phyloP scores from a whole-genome alignment of 2,888 invertebrate genomes.

The Leucoptera coffeella region DNA sequence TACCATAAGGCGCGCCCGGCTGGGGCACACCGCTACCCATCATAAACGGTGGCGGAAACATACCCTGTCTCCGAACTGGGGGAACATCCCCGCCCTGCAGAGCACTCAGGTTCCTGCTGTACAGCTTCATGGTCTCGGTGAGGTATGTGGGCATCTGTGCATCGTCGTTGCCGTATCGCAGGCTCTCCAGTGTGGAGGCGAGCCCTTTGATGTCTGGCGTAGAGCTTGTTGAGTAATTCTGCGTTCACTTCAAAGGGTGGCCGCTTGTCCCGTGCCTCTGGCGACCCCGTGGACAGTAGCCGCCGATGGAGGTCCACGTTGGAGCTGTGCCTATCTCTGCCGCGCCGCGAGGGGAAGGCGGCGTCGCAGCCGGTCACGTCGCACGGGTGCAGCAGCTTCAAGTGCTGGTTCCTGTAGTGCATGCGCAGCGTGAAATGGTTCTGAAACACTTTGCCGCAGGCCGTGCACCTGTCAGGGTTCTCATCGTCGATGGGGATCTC shows the following conservation, averaged over 20 bases:
- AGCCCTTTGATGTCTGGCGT: conserved; percentile 67
- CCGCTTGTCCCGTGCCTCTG: conserved; percentile 44
- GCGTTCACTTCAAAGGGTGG: conserved; percentile 64
- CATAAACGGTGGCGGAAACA: conserved; percentile 37
- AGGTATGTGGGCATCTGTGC: conserved; percentile 37
- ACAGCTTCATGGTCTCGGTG: conserved; percentile 45
- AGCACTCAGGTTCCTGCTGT: conserved; percentile 36
- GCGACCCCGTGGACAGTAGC: conserved; percentile 32
- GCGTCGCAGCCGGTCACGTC: conserved; percentile 88
- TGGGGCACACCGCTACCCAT: conserved; percentile 32
- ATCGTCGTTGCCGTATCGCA: conserved; percentile 49
- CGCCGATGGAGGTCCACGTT: conserved; percentile 51
- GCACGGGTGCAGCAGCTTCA: conserved; percentile 84
- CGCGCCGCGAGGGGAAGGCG: conserved; percentile 79
- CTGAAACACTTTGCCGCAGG: conserved; percentile 84
- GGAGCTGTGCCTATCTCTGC: conserved; percentile 55
- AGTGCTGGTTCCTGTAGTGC: conserved; percentile 86
- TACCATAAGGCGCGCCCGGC: conserved; percentile 27
- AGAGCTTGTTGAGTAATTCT: conserved; percentile 76
- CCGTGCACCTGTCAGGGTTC: conserved; percentile 78
- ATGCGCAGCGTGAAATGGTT: conserved; percentile 87
- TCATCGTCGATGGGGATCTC: conserved; percentile 85
- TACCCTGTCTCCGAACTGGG: conserved; percentile 30
- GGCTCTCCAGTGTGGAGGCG: conserved; percentile 56
- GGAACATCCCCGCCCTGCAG: conserved; percentile 37